phyloP scores from a whole-genome alignment of 1,140 invertebrate species.

The Mesaphorura yosii region DNA sequence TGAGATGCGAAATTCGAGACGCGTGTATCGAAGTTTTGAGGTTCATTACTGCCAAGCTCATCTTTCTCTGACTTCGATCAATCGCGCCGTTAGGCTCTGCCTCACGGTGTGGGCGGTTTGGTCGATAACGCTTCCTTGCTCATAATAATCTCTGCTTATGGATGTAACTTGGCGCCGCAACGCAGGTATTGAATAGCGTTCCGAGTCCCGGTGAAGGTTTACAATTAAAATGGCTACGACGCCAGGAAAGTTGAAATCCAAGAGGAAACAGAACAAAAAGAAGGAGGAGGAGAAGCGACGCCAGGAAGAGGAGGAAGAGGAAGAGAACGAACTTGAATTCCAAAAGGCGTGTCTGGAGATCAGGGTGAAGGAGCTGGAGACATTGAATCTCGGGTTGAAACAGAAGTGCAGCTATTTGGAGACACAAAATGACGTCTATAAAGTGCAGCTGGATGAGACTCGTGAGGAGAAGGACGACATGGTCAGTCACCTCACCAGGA shows the following conservation, averaged over 20 bases:
- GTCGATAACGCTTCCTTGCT: too few species aligned
- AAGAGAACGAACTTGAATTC: slow-evolving; percentile 27
- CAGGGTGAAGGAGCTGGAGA: slow-evolving; percentile 29
- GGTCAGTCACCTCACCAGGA: slow-evolving; percentile 23
- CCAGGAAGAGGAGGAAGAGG: slow-evolving; percentile 10
- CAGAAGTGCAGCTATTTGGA: slow-evolving; percentile 26
- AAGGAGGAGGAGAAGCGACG: slow-evolving; percentile 21
- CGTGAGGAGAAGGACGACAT: slow-evolving; percentile 27
- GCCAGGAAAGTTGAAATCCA: neutral
- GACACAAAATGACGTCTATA: slow-evolving; percentile 28
- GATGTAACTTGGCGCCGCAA: too few species aligned
- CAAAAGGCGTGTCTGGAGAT: slow-evolving; percentile 26
- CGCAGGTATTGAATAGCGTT: neutral
- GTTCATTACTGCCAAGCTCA: too few species aligned
- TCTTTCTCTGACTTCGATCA: too few species aligned
- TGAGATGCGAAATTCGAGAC: too few species aligned
- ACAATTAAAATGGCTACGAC: neutral
- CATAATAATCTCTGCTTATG: too few species aligned
- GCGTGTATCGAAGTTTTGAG: too few species aligned
- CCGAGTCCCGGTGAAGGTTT: neutral
- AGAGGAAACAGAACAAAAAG: slow-evolving; percentile 16
- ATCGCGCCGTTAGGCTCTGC: too few species aligned
- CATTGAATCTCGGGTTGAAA: slow-evolving; percentile 25
- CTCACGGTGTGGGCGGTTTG: too few species aligned
- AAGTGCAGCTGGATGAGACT: slow-evolving; percentile 22